These are phyloP conservation scores for Pachypanchax playfairii DNA, from an alignment of 2,113 vertebrate genomes.

Conservation along the genomic window DNA sequence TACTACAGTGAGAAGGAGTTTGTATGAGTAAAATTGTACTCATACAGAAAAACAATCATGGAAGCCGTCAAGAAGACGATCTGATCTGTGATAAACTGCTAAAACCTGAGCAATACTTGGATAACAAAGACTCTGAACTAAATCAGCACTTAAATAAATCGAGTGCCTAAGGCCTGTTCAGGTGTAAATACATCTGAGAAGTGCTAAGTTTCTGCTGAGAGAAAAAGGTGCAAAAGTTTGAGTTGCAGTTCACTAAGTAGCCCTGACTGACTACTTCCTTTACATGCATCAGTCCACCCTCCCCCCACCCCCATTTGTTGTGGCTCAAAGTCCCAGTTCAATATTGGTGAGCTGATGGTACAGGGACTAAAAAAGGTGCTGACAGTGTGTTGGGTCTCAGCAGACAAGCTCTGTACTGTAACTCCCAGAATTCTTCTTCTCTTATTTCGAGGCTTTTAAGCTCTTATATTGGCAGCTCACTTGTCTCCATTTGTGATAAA, in stretches of 20 bases:
- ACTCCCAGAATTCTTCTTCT: conserved; percentile 7
- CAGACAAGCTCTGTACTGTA: conserved; percentile 16
- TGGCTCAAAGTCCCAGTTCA: conserved; percentile 55
- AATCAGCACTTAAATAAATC: not conserved
- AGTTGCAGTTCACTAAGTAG: not conserved
- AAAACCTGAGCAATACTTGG: too few species aligned
- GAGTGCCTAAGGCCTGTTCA: not conserved
- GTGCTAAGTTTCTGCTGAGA: not conserved
- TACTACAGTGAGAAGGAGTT: too few species aligned
- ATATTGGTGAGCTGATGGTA: conserved; percentile 49
- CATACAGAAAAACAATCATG: too few species aligned
- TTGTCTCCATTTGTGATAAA: not conserved
- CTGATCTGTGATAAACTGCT: too few species aligned
- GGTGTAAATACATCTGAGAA: not conserved
- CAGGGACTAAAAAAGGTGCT: conserved; percentile 50
- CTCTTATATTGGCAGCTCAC: conserved; percentile 4
- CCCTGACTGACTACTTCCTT: not conserved
- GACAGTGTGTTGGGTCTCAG: conserved; percentile 39
- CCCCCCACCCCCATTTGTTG: conserved; percentile 6
- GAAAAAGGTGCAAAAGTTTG: not conserved
- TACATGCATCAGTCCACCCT: conserved; percentile 12
- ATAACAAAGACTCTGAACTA: not conserved
- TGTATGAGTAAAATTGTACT: too few species aligned
- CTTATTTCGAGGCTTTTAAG: not conserved
- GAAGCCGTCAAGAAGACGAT: too few species aligned